Evolutionary conservation across 2,888 invertebrate species (phyloP), one percentile per base, ranked within the genome.

Genomic region (Beris morrisii): DNA sequence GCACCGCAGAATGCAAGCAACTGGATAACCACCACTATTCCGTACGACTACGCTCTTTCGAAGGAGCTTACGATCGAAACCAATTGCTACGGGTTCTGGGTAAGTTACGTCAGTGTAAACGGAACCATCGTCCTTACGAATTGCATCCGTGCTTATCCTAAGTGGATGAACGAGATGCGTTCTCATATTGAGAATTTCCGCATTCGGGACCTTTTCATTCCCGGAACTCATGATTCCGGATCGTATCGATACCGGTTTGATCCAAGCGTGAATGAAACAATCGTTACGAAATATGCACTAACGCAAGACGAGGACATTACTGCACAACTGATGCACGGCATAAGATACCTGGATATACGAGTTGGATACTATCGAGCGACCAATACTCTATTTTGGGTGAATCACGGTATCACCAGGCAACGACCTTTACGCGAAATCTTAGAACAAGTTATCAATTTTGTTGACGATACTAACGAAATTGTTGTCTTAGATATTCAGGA

Each of bases 161-260:
- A 77, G 32, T 87, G 87, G 87, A 86, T 87, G 87, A 76, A 78
- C 45, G 82, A 85, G 7, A 75, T 82, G 73, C 79, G 77, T 44
- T 69, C 76, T 2, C 73, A 75, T 32, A 74, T 87, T 12, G 83
- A 83, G 1, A 75, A 78, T 32, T 74, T 82, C 64, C 81, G 81
- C 46, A 74, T 87, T 56, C 79, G 82, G 11, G 82, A 85, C 67
- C 74, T 89, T 4, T 85, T 89, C 69, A 82, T 90, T 72, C 89
- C 89, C 1, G 90, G 90, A 1, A 87, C 88, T 0, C 90, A 90
- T 74, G 87, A 89, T 75, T 86, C 89, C 0, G 88, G 87, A 4
- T 82, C 86, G 9, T 87, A 85, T 73, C 77, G 79, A 3, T 73
- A 74, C 4, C 74, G 76, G 64, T 81, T 80, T 43, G 73, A 79